Conservation (phyloP, 2,797 vertebrate species). For the Enteromius argenteus region DNA sequence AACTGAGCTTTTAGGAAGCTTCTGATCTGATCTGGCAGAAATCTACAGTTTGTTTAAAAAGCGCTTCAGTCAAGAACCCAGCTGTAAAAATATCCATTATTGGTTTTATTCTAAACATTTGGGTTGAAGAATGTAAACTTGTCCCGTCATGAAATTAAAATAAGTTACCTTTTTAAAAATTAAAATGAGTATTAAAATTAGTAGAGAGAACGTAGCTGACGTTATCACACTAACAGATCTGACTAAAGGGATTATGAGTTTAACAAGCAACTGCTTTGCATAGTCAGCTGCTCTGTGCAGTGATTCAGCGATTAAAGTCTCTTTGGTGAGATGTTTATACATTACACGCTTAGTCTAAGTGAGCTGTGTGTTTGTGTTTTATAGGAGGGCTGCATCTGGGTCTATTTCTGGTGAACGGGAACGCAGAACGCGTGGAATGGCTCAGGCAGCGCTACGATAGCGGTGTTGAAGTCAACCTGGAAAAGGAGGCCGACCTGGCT, state of each 20-base stretch:
- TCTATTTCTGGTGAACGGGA: constrained; percentile 97
- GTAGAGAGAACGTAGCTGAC: neutral
- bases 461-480: constrained; percentile 94
- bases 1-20: constrained; percentile 14
- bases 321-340: neutral
- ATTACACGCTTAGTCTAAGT: constrained; percentile 10
- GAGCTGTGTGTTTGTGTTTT: constrained; percentile 10
- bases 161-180: no score
- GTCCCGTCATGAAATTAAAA: neutral
- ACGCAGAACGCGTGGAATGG: constrained; percentile 97
- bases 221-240: constrained; percentile 5
- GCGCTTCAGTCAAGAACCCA: neutral
- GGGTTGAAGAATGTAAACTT: constrained; percentile 6
- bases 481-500: constrained; percentile 95
- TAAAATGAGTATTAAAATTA: neutral
- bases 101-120: constrained; percentile 7
- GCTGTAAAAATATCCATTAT: neutral
- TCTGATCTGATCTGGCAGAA: constrained; percentile 14
- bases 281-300: neutral
- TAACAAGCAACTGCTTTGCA: constrained; percentile 2
- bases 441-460: constrained; percentile 94
- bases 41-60: neutral
- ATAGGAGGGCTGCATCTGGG: constrained; percentile 93
- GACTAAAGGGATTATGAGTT: constrained; percentile 26
- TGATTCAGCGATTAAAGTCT: neutral